These are phyloP conservation scores for Oppia nitens DNA, from an alignment of 1,140 invertebrate species.

Conservation along the genomic window DNA sequence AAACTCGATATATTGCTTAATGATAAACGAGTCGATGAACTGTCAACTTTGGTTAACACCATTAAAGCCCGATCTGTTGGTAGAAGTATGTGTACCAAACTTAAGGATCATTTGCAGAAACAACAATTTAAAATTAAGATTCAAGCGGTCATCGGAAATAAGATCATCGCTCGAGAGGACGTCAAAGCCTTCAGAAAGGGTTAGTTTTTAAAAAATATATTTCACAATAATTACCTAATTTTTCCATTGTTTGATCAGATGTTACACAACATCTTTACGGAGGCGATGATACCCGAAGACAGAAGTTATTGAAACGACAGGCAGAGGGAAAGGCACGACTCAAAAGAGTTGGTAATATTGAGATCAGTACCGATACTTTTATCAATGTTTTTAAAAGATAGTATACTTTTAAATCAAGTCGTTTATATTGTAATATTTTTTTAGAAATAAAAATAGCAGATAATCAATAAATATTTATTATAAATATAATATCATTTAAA, in stretches of 20 bases:
- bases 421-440: too few relatives aligned
- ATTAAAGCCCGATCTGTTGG: conserved; percentile 47
- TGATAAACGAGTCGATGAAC: conserved; percentile 61
- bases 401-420: too few relatives aligned
- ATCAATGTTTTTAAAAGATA: conserved; percentile 72
- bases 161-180: conserved; percentile 68
- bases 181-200: conserved; percentile 67
- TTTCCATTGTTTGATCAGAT: too few relatives aligned
- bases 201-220: too few relatives aligned
- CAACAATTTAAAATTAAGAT: conserved; percentile 72
- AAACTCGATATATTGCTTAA: conserved; percentile 68
- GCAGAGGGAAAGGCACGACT: conserved; percentile 83
- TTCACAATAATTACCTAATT: too few relatives aligned
- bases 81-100: conserved; percentile 48
- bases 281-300: conserved; percentile 71
- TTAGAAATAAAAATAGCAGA: too few relatives aligned
- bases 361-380: conserved; percentile 79
- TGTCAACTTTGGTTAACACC: conserved; percentile 61
- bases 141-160: conserved; percentile 63
- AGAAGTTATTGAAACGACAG: conserved; percentile 74
- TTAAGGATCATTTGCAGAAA: conserved; percentile 73
- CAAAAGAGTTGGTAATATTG: conserved; percentile 73
- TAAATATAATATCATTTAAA: too few relatives aligned
- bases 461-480: too few relatives aligned
- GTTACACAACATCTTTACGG: conserved; percentile 88